These are phyloP conservation scores for Volucella bombylans DNA, from an alignment of 2,888 invertebrate genomes.

Conservation along the genomic window DNA sequence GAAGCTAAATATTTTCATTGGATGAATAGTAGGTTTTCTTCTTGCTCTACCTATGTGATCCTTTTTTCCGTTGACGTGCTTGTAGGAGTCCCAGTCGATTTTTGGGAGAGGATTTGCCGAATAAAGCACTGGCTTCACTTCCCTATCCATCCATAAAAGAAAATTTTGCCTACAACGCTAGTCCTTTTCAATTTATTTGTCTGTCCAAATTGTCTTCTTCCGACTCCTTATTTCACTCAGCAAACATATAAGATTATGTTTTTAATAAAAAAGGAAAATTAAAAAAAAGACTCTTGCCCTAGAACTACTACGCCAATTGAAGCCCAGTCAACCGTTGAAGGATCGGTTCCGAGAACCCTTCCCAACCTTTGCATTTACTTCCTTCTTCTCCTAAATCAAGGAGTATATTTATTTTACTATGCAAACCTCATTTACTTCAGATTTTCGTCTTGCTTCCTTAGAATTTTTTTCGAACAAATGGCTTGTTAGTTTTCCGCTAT, in stretches of 20 bases:
- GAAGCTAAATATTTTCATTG: too few relatives aligned
- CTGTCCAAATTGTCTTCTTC: conserved; percentile 1
- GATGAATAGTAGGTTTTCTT: too few relatives aligned
- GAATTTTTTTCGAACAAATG: conserved; percentile 27
- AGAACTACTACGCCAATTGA: background rate
- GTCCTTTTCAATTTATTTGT: background rate
- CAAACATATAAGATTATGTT: background rate
- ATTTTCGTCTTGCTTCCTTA: background rate
- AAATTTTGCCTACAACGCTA: too few relatives aligned
- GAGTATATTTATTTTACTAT: background rate
- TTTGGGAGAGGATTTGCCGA: too few relatives aligned
- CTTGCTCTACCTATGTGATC: too few relatives aligned
- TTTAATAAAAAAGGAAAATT: background rate
- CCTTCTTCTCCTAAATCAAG: background rate
- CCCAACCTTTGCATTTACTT: background rate
- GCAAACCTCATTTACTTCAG: background rate
- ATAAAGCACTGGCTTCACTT: too few relatives aligned
- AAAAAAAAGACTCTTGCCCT: background rate
- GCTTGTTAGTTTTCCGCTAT: conserved; percentile 35
- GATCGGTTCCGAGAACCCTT: background rate
- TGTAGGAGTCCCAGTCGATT: too few relatives aligned
- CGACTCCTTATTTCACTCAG: background rate
- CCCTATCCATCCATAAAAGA: too few relatives aligned
- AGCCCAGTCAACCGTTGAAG: conserved; percentile 13
- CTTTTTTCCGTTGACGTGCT: too few relatives aligned